Evolutionary conservation across 2,888 invertebrate species (phyloP), one percentile per base, ranked within the genome.

Genomic region (Brachyptera putata): DNA sequence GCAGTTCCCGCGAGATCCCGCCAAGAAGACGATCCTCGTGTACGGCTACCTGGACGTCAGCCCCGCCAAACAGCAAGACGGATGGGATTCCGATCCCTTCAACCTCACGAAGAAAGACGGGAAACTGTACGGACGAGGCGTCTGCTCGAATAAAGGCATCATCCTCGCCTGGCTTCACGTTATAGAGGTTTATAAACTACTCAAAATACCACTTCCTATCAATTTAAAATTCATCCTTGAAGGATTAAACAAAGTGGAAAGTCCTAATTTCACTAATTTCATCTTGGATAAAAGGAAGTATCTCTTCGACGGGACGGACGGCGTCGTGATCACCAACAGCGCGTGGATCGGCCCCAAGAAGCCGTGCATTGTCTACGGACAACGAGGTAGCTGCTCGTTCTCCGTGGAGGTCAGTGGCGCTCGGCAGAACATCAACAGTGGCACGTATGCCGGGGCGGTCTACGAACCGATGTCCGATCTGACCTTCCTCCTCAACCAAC

Each of bases 31-130:
- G 14, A 24, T 50, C 25, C 16, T 26, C 26, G n/a, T 50, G 2
- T 50, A 50, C 49, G 49, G 49, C 16, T 26, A 50, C 49, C 4
- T 50, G 30, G 49, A 50, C 49, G 49, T 50, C 14, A 26, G 30
- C 9, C 49, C 49, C 3, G 30, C 49, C n/a, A 26, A 30, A 16
- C 24, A 16, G 26, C 30, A 50, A 16, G 49, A 50, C 7, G 26
- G 49, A 3, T 50, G 49, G 49, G 26, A 16, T 1, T 26, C 49
- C 7, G 49, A 50, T 14, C 49, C 49, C 13, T 50, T 50, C 30
- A 26, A 24, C 16, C 49, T 50, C 26, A 16, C 9, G 5, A 16
- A 26, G 26, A 25, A 13, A n/a, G 18, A 50, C 25, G 13, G 24
- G 26, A 22, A 25, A 16, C 24, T 50, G 11, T 26, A 16, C 26